Conservation (phyloP, 2,797 vertebrate species). For the Sebastes aleutianus region DNA sequence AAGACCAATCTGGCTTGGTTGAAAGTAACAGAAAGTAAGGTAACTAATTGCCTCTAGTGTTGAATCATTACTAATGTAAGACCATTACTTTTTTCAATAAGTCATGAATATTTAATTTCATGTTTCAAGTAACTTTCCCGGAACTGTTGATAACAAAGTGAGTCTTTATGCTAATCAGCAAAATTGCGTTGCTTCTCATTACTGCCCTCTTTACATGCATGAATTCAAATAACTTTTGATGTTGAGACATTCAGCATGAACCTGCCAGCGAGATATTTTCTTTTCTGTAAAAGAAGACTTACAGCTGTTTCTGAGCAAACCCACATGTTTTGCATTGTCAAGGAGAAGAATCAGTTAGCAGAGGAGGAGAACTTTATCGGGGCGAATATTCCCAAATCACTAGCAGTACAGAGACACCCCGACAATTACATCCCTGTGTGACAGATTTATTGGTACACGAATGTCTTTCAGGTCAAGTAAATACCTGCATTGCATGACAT, state of each 20-base stretch:
- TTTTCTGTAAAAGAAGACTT: slow-evolving; percentile 29
- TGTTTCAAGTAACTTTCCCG: background rate
- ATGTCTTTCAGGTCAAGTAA: slow-evolving; percentile 41
- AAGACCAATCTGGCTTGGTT: background rate
- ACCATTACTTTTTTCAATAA: background rate
- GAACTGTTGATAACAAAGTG: background rate
- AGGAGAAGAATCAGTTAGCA: slow-evolving; percentile 49
- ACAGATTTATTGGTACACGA: slow-evolving; percentile 23
- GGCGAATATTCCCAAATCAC: slow-evolving; percentile 41
- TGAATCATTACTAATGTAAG: background rate
- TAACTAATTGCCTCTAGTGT: background rate
- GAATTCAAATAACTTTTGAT: slow-evolving; percentile 6
- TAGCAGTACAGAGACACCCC: slow-evolving; percentile 45
- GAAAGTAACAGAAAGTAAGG: background rate
- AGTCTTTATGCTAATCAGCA: slow-evolving; percentile 19
- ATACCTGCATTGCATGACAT: slow-evolving; percentile 25
- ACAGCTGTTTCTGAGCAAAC: slow-evolving; percentile 60
- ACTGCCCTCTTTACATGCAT: slow-evolving; percentile 18
- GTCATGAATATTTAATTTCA: background rate
- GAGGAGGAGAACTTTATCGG: slow-evolving; percentile 41
- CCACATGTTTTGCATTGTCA: slow-evolving; percentile 62
- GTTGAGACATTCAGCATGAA: slow-evolving; percentile 10
- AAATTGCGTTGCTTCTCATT: slow-evolving; percentile 1
- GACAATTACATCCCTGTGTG: slow-evolving; percentile 16
- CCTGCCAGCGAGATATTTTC: background rate